phyloP scores from a whole-genome alignment of 2,113 vertebrate genomes.

The Ranitomeya variabilis region DNA sequence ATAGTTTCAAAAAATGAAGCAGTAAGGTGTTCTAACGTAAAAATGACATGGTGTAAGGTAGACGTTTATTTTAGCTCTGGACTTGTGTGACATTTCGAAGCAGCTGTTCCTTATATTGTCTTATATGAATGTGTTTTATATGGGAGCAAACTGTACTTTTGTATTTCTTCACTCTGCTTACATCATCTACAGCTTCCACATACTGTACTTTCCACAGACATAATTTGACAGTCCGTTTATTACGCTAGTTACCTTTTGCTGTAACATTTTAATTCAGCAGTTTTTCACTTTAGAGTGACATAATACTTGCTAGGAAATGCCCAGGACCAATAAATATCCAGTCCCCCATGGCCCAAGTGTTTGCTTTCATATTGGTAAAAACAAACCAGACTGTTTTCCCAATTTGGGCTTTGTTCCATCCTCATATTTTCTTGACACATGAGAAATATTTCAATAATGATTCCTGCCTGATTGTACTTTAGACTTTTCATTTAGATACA shows the following conservation, averaged over 20 bases:
- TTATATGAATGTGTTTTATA: neutral
- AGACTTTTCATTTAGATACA: no score
- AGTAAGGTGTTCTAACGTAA: no score
- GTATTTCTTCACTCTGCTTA: slow-evolving; percentile 3
- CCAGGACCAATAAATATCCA: slow-evolving; percentile 33
- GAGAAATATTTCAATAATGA: neutral
- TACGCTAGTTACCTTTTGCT: slow-evolving; percentile 40
- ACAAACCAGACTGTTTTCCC: neutral
- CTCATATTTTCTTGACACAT: slow-evolving; percentile 57
- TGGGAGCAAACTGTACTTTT: neutral
- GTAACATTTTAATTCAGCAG: slow-evolving; percentile 35
- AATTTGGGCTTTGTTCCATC: slow-evolving; percentile 60
- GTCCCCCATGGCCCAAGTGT: slow-evolving; percentile 14
- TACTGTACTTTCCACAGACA: slow-evolving; percentile 28
- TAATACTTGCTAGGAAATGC: slow-evolving; percentile 23
- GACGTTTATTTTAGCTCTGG: neutral
- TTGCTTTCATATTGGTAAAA: slow-evolving; percentile 12
- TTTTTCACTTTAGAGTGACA: slow-evolving; percentile 40
- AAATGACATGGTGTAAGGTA: no score
- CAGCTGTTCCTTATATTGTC: neutral
- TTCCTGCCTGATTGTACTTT: no score
- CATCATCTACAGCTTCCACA: slow-evolving; percentile 16
- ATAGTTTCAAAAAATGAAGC: no score
- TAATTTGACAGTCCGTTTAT: slow-evolving; percentile 49
- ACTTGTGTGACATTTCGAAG: neutral